A percentile compares a stretch with the other conserved stretches of the same genome.
phyloP scores from a whole-genome alignment of 2,888 invertebrate genomes.

The Eristalis arbustorum region DNA sequence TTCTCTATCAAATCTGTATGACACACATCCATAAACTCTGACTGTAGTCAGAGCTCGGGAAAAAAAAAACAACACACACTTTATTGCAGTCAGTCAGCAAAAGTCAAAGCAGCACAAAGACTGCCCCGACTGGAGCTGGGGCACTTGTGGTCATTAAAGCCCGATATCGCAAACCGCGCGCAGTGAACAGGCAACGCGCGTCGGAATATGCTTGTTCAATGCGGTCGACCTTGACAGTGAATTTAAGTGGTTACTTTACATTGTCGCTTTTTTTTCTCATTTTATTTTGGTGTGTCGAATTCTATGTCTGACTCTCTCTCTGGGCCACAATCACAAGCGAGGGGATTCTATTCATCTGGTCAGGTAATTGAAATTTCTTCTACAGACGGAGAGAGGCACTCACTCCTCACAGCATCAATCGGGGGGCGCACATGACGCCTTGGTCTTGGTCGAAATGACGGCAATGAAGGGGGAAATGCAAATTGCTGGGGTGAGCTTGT shows the following conservation, averaged over 20 bases:
- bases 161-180: constrained; percentile 21
- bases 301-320: constrained; percentile 12
- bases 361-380: constrained; percentile 17
- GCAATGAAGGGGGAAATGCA: constrained; percentile 48
- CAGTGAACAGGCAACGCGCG: constrained; percentile 13
- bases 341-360: neutral
- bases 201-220: constrained; percentile 41
- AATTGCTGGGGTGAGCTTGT: constrained; percentile 38
- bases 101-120: constrained; percentile 24
- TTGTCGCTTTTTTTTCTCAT: neutral
- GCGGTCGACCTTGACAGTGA: constrained; percentile 65
- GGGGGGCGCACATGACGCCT: neutral
- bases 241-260: constrained; percentile 26
- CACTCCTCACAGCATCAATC: neutral
- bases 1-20: constrained; percentile 19
- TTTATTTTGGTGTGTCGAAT: constrained; percentile 20
- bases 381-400: constrained; percentile 1
- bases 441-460: neutral
- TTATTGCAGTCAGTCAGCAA: neutral
- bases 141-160: constrained; percentile 55
- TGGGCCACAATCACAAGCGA: neutral
- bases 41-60: neutral
- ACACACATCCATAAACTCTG: constrained; percentile 12
- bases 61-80: neutral
- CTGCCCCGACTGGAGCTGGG: constrained; percentile 26